Evolutionary conservation across 2,113 vertebrate species (phyloP).

Genomic region (Brevimyrus niger): DNA sequence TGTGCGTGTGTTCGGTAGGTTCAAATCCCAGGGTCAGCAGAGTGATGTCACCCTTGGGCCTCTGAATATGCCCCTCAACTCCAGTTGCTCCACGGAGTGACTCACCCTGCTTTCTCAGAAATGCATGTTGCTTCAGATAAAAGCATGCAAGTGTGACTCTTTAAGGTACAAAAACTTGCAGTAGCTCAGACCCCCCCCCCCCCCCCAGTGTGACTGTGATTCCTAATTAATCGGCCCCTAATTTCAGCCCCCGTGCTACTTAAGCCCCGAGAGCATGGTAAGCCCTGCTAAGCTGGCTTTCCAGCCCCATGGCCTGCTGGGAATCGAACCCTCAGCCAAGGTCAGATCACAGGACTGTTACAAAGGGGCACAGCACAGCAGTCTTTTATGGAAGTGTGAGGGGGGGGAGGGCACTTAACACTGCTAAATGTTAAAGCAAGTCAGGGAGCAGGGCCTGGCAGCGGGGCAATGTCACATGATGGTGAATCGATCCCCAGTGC

Average conservation of each 20-base stretch:
- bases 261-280: not conserved
- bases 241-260: not conserved
- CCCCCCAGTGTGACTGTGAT: not conserved
- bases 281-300: not conserved
- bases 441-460: not conserved
- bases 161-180: not conserved
- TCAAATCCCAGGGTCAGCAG: not conserved
- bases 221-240: not conserved
- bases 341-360: not conserved
- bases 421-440: not conserved
- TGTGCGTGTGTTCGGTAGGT: not conserved
- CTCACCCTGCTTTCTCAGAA: not conserved
- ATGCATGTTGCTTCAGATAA: not conserved
- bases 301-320: not conserved
- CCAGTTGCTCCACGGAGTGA: not conserved
- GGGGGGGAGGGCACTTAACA: not conserved
- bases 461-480: not conserved
- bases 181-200: not conserved
- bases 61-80: not conserved
- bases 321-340: not conserved
- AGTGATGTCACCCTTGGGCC: not conserved
- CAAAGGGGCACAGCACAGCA: not conserved
- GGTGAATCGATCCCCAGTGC: not conserved
- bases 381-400: not conserved
- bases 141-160: not conserved